Conservation (phyloP, 2,888 invertebrate species). For the Flexamia atlantica region DNA sequence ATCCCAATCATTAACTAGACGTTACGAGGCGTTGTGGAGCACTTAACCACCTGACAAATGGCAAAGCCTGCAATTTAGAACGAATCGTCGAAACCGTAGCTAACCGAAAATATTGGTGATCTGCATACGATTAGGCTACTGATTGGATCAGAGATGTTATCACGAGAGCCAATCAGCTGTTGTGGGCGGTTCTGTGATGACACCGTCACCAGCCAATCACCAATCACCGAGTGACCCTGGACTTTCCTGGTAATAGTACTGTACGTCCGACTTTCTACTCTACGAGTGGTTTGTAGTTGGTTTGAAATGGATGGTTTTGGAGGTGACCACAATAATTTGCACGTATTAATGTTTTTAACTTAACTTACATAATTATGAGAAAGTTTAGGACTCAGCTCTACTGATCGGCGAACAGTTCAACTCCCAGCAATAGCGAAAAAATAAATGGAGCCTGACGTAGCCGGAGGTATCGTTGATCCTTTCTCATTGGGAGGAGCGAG, state of each 20-base stretch:
- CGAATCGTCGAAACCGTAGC: constrained; percentile 41
- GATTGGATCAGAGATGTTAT: constrained; percentile 56
- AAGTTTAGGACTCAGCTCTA: too few species aligned
- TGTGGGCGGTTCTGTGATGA: constrained; percentile 6
- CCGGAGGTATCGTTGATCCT: too few species aligned
- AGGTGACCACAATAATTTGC: too few species aligned
- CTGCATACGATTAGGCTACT: constrained; percentile 52
- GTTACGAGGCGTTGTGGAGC: constrained; percentile 29
- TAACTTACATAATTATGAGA: too few species aligned
- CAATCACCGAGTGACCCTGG: neutral
- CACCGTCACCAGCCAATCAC: neutral
- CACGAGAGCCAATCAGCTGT: constrained; percentile 12
- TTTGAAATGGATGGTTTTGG: too few species aligned
- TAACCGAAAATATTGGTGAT: constrained; percentile 57
- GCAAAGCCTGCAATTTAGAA: constrained; percentile 10
- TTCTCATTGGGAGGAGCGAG: too few species aligned
- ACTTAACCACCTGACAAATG: constrained; percentile 47
- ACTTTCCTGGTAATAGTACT: neutral
- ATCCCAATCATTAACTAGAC: constrained; percentile 14
- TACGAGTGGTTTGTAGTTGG: neutral
- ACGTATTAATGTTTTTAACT: too few species aligned
- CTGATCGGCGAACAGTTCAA: too few species aligned
- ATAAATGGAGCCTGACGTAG: too few species aligned
- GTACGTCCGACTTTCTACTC: neutral
- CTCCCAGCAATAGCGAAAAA: too few species aligned